Base-by-base conservation (phyloP, 2,113 vertebrate species). In the Electrona antarctica region DNA sequence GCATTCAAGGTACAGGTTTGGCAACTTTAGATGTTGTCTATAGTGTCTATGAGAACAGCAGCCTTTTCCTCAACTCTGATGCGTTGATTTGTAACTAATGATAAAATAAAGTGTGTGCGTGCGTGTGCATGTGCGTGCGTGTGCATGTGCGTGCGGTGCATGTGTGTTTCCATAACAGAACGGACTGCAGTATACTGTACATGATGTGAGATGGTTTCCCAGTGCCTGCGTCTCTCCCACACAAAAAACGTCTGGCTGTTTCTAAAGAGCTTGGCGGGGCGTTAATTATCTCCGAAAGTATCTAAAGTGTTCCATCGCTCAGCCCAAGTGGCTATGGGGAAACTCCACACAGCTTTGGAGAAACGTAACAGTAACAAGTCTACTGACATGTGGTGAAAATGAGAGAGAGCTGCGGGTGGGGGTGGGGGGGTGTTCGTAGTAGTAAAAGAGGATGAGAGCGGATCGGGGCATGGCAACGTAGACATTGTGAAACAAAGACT, bases 211-310 rank as follows among this genome's bases (percentile, higher is more conserved):
- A 52, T 21, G 45, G n/a, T 48, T 77, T n/a, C 56, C 1, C 33
- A 41, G 33, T 41, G 33, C 33, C 67, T 67, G 28, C 21, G 56
- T 10, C 12, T 55, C 54, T 49, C 50, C 49, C 52, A 15, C n/a
- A 65, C 55, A 54, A 29, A 29, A 50, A 52, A 21, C 4, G 7
- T 55, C 14, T 55, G 7, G n/a, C 57, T 70, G 60, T 67, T 83
- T 41, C 74, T 52, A 14, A 4, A 33, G 12, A 65, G 60, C 63
- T 51, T 60, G 14, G 55, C 21, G 41, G 52, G 67, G 77, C 67
- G 77, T 69, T 80, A 77, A 85, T 84, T 78, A 76, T 77, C 74
- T 85, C 72, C 66, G 9, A 66, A 74, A 87, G 74, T 62, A 69
- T 77, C 62, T 56, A 7, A 78, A 74, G 72, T 76, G 67, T 77